Conservation (phyloP, 2,888 invertebrate genomes). For the Bombyx huttoni region DNA sequence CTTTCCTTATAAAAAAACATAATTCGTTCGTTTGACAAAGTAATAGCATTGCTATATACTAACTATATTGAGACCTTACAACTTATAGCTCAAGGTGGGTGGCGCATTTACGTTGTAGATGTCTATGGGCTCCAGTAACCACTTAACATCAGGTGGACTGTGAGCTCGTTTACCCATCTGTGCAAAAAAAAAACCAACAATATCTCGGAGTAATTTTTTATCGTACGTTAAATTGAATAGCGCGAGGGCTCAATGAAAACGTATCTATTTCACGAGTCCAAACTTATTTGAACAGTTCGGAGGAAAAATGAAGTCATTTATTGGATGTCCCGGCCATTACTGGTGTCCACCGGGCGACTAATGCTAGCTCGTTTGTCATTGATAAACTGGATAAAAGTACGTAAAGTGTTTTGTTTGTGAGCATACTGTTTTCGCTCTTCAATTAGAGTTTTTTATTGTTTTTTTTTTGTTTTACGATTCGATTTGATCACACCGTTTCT, state of each 20-base stretch:
- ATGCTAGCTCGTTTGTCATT: conserved; percentile 3
- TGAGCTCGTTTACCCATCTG: too few species aligned
- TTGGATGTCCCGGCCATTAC: conserved; percentile 10
- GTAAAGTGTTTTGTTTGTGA: background rate
- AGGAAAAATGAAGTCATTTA: conserved; percentile 15
- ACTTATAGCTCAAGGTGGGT: too few species aligned
- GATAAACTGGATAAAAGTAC: background rate
- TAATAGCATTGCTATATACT: too few species aligned
- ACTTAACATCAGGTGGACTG: too few species aligned
- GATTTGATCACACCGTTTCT: too few species aligned
- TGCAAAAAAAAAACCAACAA: too few species aligned
- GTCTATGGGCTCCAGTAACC: too few species aligned
- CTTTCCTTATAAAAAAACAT: too few species aligned
- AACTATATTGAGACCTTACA: too few species aligned
- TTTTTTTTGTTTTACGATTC: background rate
- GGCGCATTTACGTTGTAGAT: too few species aligned
- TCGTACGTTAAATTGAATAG: background rate
- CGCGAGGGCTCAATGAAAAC: background rate
- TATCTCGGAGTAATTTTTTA: background rate
- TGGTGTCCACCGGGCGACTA: conserved; percentile 6
- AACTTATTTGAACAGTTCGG: conserved; percentile 9
- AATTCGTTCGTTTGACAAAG: too few species aligned
- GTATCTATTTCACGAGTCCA: conserved; percentile 3
- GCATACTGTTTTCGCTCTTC: background rate
- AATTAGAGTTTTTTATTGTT: background rate